Percentiles rank a stretch among this genome's conserved stretches.
phyloP scores from a whole-genome alignment of 2,888 invertebrate species.

The Hyppa rectilinea region DNA sequence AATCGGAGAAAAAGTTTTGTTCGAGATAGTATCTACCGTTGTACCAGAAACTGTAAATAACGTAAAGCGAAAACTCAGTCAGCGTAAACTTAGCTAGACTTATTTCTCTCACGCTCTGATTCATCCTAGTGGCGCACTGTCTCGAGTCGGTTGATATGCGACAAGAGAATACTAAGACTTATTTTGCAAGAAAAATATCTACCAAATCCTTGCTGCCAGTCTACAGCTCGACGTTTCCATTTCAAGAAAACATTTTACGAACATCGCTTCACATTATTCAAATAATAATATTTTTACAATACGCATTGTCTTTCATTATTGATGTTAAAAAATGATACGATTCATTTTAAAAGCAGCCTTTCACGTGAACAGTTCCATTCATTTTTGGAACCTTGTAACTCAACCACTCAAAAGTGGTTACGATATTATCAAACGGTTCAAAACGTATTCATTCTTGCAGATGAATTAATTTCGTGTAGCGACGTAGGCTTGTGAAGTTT shows the following conservation, averaged over 20 bases:
- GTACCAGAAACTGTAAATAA: slow-evolving; percentile 46
- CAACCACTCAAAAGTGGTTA: slow-evolving; percentile 31
- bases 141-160: slow-evolving; percentile 66
- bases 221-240: slow-evolving; percentile 32
- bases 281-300: slow-evolving; percentile 19
- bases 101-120: slow-evolving; percentile 77
- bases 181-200: slow-evolving; percentile 57
- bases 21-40: slow-evolving; percentile 32
- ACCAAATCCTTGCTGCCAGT: slow-evolving; percentile 30
- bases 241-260: slow-evolving; percentile 28
- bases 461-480: slow-evolving; percentile 45
- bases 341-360: slow-evolving; percentile 27
- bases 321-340: slow-evolving; percentile 36
- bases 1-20: slow-evolving; percentile 19
- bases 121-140: slow-evolving; percentile 68
- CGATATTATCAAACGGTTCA: slow-evolving; percentile 41
- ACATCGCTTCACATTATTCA: slow-evolving; percentile 21
- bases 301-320: slow-evolving; percentile 26
- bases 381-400: slow-evolving; percentile 31
- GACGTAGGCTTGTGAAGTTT: slow-evolving; percentile 33
- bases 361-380: slow-evolving; percentile 40
- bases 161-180: slow-evolving; percentile 67
- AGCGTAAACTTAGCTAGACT: slow-evolving; percentile 74
- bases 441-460: slow-evolving; percentile 27
- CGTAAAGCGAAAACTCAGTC: slow-evolving; percentile 66